These are phyloP conservation scores for Eudorcas thomsonii DNA, from an alignment of 2,113 vertebrate species.

Conservation along the genomic window DNA sequence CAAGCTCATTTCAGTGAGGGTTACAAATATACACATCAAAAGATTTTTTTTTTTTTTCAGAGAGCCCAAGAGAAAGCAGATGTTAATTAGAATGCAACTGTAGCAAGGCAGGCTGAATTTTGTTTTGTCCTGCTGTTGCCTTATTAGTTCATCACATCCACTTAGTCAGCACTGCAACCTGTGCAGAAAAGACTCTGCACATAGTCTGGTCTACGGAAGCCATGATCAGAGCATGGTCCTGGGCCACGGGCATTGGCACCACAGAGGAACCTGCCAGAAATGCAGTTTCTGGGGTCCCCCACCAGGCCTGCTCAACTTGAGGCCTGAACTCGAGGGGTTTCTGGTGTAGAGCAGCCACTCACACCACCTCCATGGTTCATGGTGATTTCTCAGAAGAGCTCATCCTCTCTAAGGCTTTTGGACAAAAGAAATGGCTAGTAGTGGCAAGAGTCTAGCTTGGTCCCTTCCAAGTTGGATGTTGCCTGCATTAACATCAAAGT, in stretches of 20 bases:
- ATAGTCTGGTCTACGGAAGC: neutral
- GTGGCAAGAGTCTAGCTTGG: neutral
- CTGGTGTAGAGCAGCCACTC: neutral
- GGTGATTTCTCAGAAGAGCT: constrained; percentile 61
- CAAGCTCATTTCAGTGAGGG: constrained; percentile 49
- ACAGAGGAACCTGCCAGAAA: neutral
- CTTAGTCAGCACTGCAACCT: constrained; percentile 42
- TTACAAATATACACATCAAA: constrained; percentile 57
- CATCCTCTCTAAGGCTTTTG: constrained; percentile 64
- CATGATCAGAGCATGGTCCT: neutral
- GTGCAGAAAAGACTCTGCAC: neutral
- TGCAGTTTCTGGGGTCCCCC: neutral
- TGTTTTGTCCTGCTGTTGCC: constrained; percentile 34
- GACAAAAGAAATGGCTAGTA: constrained; percentile 56
- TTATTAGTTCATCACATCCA: constrained; percentile 44
- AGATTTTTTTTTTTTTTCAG: neutral
- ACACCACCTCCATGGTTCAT: constrained; percentile 8
- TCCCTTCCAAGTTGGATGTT: neutral
- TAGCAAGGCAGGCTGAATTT: constrained; percentile 61
- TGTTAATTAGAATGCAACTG: constrained; percentile 70
- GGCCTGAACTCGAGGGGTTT: neutral
- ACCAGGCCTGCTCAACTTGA: neutral
- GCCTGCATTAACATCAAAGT: neutral
- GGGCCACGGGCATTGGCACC: too few species aligned
- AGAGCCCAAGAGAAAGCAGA: constrained; percentile 66